phyloP scores from a whole-genome alignment of 1,140 invertebrate species.

The Ridgeia piscesae region DNA sequence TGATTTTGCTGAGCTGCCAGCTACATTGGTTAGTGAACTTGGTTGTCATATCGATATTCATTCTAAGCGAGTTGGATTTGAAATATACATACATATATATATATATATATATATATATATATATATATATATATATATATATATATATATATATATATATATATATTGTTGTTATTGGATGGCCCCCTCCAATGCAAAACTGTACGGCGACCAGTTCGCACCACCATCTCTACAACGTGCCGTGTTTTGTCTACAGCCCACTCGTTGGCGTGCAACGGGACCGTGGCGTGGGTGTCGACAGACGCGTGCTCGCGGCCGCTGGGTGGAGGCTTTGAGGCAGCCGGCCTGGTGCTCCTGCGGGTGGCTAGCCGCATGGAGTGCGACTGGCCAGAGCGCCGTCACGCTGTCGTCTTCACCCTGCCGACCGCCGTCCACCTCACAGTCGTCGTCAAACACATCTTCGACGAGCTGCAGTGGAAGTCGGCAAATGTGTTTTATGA shows the following conservation, averaged over 20 bases:
- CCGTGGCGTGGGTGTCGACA: background rate
- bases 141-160: too few species aligned
- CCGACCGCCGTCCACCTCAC: background rate
- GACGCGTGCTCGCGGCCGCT: background rate
- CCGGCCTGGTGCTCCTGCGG: background rate
- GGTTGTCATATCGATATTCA: too few species aligned
- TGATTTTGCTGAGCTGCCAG: too few species aligned
- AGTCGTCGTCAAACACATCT: background rate
- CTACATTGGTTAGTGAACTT: too few species aligned
- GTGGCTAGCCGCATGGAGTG: constrained; percentile 6
- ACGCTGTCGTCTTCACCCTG: background rate
- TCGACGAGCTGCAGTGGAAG: background rate
- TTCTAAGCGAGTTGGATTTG: too few species aligned
- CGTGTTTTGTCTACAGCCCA: background rate
- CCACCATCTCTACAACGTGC: background rate
- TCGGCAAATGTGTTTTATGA: constrained; percentile 15
- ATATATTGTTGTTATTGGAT: too few species aligned
- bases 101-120: too few species aligned
- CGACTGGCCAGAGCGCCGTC: background rate
- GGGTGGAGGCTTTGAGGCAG: background rate
- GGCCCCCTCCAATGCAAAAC: too few species aligned
- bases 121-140: too few species aligned
- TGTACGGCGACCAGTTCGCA: background rate
- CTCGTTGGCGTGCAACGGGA: constrained; percentile 1
- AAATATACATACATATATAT: too few species aligned